Percentiles rank a stretch among this genome's conserved stretches.
Evolutionary conservation across 2,888 invertebrate species (phyloP).

Genomic region (Microdon myrmicae): DNA sequence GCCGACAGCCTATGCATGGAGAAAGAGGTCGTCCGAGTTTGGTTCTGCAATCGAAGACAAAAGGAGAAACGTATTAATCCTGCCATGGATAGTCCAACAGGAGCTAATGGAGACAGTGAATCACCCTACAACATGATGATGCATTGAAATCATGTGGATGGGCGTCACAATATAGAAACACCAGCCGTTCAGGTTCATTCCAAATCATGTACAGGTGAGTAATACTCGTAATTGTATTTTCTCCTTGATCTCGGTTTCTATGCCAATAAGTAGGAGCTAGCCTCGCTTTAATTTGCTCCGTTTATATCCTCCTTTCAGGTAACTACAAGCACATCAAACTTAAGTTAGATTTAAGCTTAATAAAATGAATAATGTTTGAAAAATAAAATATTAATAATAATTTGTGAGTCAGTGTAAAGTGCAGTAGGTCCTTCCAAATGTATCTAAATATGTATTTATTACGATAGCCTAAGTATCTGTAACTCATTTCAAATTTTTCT

Average conservation of each 20-base stretch:
- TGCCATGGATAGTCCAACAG: conserved; percentile 77
- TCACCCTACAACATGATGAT: conserved; percentile 63
- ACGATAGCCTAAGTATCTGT: neutral
- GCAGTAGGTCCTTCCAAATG: conserved; percentile 24
- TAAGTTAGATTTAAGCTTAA: conserved; percentile 28
- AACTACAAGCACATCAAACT: conserved; percentile 48
- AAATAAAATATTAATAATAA: conserved; percentile 7
- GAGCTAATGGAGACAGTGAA: conserved; percentile 68
- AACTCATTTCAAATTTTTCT: no score
- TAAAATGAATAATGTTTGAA: neutral
- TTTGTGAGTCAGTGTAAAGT: conserved; percentile 27
- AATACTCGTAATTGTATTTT: neutral
- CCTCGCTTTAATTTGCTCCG: neutral
- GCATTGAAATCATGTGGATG: conserved; percentile 57
- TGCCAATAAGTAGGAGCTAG: neutral
- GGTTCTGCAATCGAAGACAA: conserved; percentile 96
- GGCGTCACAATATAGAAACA: conserved; percentile 13
- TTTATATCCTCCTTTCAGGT: conserved; percentile 14
- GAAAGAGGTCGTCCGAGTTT: conserved; percentile 93
- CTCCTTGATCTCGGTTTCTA: neutral
- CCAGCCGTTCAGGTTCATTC: conserved; percentile 30
- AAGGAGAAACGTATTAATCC: conserved; percentile 97
- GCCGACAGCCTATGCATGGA: conserved; percentile 96
- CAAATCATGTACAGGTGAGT: conserved; percentile 45
- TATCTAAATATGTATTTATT: conserved; percentile 31